Evolutionary conservation across 2,113 vertebrate species (phyloP), one percentile per base, ranked within the genome.

Genomic region (Lamprologus sp.): DNA sequence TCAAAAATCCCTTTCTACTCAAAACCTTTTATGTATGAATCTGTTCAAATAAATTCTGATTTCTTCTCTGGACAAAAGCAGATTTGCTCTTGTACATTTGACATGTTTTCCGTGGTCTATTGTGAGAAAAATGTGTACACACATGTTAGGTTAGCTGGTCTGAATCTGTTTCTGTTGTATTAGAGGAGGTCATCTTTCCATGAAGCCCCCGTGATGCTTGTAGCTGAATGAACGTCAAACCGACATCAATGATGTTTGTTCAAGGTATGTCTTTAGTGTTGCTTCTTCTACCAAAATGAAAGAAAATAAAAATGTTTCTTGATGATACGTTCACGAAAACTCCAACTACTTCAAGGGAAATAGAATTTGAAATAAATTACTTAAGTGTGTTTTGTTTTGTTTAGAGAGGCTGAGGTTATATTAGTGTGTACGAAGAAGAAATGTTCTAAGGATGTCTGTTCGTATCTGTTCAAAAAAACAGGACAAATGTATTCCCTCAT

Each of bases 341-440:
- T 19, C 15, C 56, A 33, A 60, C 28, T 33, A 10, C 56, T 33
- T 33, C 15, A 33, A 63, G 15, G 58, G 58, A 63, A 63, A 2
- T 63, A 35, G 58, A 63, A 63, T 11, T 11, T 35, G 58, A 63
- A n/a, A 63, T 63, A 63, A 63, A 63, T 63, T 63, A 63, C 17
- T 35, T 35, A 35, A 63, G 2, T 63, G 9, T 35, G 6, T 63
- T 63, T 63, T 63, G 31, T 63, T 63, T 63, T 35, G 15, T 63
- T 63, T 35, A 63, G 9, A n/a, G 31, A 63, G 17, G 58, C 31
- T 35, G 58, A 63, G 58, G 31, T 58, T 28, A 15, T 28, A 15
- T 5, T 28, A 58, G 7, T 15, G 55, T n/a, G 31, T 63, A 2
- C 28, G 0, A 10, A 63, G 28, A 63, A 33, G 0, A 63, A 60